These are phyloP conservation scores for Antechinus stuartii DNA, from an alignment of 2,113 vertebrate species.

Conservation along the genomic window DNA sequence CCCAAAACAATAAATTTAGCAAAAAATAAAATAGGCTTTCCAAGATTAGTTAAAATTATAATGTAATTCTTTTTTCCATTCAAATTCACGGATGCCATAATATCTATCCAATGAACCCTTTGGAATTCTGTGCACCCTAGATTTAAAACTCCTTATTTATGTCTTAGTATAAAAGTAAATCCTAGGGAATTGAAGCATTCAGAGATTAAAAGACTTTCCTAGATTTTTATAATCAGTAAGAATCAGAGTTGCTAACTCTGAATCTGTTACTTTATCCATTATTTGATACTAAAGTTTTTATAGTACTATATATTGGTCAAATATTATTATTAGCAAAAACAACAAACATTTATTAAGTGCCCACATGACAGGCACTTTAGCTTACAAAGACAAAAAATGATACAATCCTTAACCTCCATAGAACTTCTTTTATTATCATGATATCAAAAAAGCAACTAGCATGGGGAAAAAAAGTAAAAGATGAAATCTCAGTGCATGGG, in stretches of 20 bases:
- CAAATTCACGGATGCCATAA: neutral
- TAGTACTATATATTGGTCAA: neutral
- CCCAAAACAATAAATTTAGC: neutral
- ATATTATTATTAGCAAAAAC: neutral
- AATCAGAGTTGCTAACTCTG: neutral
- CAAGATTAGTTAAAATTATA: neutral
- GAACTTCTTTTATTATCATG: neutral
- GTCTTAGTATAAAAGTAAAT: neutral
- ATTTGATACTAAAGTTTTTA: neutral
- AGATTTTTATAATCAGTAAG: neutral
- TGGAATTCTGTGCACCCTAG: neutral
- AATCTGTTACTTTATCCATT: neutral
- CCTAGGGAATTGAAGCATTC: neutral
- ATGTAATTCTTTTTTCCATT: neutral
- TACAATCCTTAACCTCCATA: neutral
- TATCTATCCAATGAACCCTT: neutral
- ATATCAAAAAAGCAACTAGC: neutral
- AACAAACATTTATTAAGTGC: neutral
- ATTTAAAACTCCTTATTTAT: neutral
- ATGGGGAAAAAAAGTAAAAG: neutral
- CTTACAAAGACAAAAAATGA: neutral
- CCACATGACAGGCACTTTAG: neutral
- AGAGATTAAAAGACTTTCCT: neutral
- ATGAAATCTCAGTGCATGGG: neutral
- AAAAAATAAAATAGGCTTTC: neutral